phyloP scores from a whole-genome alignment of 2,888 invertebrate genomes.

The Ophion ventricosus region DNA sequence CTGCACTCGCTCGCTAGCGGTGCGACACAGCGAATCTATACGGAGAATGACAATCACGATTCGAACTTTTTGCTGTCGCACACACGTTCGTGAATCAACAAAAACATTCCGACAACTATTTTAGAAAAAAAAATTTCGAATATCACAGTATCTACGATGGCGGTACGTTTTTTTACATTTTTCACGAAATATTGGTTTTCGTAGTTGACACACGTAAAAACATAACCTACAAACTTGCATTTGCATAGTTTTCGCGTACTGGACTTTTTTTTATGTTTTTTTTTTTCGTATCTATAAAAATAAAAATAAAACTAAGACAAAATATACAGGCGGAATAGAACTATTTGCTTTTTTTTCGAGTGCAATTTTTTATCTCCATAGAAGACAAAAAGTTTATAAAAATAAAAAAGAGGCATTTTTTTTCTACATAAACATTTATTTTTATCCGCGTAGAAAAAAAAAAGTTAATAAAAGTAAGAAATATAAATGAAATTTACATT shows the following conservation, averaged over 20 bases:
- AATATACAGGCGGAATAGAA: no score
- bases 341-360: no score
- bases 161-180: constrained; percentile 43
- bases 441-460: no score
- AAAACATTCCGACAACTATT: neutral
- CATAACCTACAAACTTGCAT: constrained; percentile 40
- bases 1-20: neutral
- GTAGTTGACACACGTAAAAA: neutral
- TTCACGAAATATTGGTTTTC: neutral
- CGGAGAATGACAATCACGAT: constrained; percentile 31
- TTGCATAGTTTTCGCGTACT: constrained; percentile 12
- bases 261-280: neutral
- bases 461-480: no score
- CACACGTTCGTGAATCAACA: constrained; percentile 11
- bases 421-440: no score
- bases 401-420: no score
- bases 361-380: no score
- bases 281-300: neutral
- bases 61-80: neutral
- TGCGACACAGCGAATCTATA: neutral
- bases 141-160: constrained; percentile 38
- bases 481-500: no score
- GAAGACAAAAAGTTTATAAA: no score
- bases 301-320: neutral
- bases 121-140: constrained; percentile 9